phyloP scores from a whole-genome alignment of 2,113 vertebrate species.

The Corythornis cristatus region DNA sequence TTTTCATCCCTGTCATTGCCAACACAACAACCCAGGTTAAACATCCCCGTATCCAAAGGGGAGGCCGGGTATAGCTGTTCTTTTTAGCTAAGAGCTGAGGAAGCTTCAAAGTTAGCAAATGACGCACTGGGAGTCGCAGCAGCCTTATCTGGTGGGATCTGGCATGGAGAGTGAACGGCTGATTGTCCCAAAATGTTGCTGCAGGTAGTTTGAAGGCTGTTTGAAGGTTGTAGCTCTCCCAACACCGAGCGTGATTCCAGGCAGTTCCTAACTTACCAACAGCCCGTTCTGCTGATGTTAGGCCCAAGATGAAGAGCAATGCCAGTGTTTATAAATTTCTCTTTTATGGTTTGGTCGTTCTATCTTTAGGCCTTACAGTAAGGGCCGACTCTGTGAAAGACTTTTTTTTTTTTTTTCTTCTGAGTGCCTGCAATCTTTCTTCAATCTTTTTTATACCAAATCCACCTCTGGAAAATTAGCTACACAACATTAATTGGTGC shows the following conservation, averaged over 20 bases:
- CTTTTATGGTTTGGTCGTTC: background rate
- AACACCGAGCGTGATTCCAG: background rate
- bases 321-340: conserved; percentile 21
- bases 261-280: background rate
- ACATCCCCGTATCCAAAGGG: conserved; percentile 45
- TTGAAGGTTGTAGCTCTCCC: background rate
- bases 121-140: background rate
- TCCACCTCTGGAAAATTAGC: background rate
- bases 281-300: background rate
- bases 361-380: background rate
- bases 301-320: background rate
- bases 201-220: conserved; percentile 36
- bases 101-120: background rate
- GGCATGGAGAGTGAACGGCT: background rate
- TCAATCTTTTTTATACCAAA: background rate
- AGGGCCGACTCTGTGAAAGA: background rate
- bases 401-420: background rate
- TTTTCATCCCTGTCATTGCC: conserved; percentile 59
- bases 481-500: background rate
- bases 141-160: background rate
- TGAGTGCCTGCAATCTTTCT: background rate
- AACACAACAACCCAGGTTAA: conserved; percentile 59
- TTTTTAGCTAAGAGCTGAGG: background rate
- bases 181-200: background rate
- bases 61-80: background rate